Conservation (phyloP, 1,140 invertebrate genomes). For the Orius insidiosus region DNA sequence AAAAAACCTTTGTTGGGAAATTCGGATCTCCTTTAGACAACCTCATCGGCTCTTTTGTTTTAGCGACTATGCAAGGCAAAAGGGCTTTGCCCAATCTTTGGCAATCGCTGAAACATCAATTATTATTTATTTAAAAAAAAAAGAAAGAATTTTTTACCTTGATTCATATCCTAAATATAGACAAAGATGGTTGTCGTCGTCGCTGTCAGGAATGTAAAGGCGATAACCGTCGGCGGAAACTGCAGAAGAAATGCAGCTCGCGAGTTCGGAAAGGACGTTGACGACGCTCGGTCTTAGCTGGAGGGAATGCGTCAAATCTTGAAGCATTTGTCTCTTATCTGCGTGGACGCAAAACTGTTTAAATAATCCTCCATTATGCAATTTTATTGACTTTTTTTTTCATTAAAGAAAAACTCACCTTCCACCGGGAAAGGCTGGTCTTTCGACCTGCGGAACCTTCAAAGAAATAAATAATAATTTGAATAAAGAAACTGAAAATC, state of each 20-base stretch:
- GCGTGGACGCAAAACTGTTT: conserved; percentile 38
- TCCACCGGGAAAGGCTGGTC: conserved; percentile 35
- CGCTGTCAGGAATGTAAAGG: conserved; percentile 29
- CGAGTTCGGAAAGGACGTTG: conserved; percentile 40
- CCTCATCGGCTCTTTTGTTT: conserved; percentile 28
- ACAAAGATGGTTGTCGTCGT: conserved; percentile 20
- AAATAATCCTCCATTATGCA: too few relatives aligned
- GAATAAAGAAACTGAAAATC: not conserved
- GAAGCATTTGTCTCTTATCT: conserved; percentile 41
- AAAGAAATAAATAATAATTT: conserved; percentile 13
- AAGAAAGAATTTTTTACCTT: conserved; percentile 13
- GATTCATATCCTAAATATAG: conserved; percentile 24
- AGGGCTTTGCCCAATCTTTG: conserved; percentile 18
- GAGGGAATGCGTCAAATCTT: conserved; percentile 36
- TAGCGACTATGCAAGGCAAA: conserved; percentile 30
- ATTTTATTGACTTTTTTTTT: too few relatives aligned
- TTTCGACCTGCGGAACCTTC: conserved; percentile 26
- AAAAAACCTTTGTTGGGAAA: conserved; percentile 26
- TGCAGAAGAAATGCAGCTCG: conserved; percentile 38
- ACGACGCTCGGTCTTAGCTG: conserved; percentile 32
- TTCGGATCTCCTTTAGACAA: conserved; percentile 28
- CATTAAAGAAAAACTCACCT: too few relatives aligned
- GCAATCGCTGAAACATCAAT: conserved; percentile 13
- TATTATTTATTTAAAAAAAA: not conserved
- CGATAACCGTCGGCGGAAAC: conserved; percentile 38